Evolutionary conservation across 2,888 invertebrate species (phyloP).

Genomic region (Timema podura): DNA sequence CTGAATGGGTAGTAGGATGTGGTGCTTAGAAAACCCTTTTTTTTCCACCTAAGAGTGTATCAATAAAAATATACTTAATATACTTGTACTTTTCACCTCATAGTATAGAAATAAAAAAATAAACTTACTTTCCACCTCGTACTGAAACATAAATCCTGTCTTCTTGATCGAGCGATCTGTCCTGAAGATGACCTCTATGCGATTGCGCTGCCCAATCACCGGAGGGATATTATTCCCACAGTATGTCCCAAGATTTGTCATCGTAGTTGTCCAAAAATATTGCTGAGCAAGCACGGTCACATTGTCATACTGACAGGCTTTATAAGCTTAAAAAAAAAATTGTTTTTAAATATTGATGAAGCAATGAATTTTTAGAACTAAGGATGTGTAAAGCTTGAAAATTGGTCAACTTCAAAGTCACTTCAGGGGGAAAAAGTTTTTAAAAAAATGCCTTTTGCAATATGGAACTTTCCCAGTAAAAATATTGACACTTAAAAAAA

Average conservation of each 20-base stretch:
- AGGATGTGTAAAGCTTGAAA: too few species aligned
- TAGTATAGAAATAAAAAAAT: too few species aligned
- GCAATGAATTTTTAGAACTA: too few species aligned
- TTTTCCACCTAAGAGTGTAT: too few species aligned
- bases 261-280: not conserved
- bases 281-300: constrained; percentile 37
- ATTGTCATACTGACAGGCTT: constrained; percentile 42
- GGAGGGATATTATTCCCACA: constrained; percentile 50
- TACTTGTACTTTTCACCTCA: too few species aligned
- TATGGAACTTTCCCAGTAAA: constrained; percentile 7
- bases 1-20: too few species aligned
- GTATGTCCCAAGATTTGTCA: constrained; percentile 41
- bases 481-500: not conserved
- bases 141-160: constrained; percentile 59
- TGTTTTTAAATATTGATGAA: too few species aligned
- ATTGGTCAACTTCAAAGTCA: not conserved
- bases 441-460: not conserved
- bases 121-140: constrained; percentile 50
- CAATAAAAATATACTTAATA: too few species aligned
- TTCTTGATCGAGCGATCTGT: constrained; percentile 54
- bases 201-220: constrained; percentile 46
- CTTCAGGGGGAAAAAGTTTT: not conserved
- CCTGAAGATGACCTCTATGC: constrained; percentile 33
- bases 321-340: not conserved
- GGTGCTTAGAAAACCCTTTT: too few species aligned